Evolutionary conservation across 2,797 vertebrate species (phyloP).

Genomic region (Podarcis lilfordi): DNA sequence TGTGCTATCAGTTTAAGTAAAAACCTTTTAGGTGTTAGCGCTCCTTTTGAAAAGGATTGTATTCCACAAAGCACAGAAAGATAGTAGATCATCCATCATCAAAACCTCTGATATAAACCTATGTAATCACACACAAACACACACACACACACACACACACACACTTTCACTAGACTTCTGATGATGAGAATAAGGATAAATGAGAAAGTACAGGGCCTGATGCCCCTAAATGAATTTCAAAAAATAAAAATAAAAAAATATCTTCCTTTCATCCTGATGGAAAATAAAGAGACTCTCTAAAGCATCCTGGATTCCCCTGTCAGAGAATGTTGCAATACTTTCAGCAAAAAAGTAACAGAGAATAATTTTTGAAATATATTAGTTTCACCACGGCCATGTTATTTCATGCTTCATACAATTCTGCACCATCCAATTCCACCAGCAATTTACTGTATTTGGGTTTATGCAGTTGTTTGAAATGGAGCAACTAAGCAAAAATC

Average conservation of each 20-base stretch:
- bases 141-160: too few relatives aligned
- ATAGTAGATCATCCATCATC: background rate
- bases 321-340: background rate
- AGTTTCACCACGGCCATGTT: background rate
- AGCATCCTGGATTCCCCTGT: background rate
- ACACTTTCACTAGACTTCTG: too few relatives aligned
- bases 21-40: background rate
- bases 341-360: background rate
- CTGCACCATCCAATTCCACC: background rate
- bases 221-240: background rate
- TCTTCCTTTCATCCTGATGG: background rate
- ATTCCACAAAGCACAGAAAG: background rate
- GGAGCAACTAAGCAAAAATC: background rate
- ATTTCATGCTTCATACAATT: conserved; percentile 10
- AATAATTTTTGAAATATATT: background rate
- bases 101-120: background rate
- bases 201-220: background rate
- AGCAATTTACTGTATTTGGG: background rate
- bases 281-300: background rate
- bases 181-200: background rate
- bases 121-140: too few relatives aligned
- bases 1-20: background rate
- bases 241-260: too few relatives aligned
- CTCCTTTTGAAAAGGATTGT: background rate
- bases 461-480: background rate